phyloP scores from a whole-genome alignment of 2,888 invertebrate genomes.

The Trichacis sp. region DNA sequence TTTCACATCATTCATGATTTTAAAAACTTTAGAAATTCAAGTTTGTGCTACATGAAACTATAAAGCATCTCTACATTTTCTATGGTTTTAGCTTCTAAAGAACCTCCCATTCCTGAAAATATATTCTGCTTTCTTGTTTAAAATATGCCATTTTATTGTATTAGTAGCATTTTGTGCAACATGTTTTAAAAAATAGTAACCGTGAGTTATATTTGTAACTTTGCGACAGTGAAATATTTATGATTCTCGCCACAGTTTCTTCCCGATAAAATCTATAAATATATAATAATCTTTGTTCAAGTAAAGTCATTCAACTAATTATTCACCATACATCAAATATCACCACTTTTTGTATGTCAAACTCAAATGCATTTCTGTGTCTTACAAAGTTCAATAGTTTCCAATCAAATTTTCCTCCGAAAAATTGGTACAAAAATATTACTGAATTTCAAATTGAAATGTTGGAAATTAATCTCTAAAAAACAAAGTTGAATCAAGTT shows the following conservation, averaged over 20 bases:
- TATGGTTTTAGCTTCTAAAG: neutral
- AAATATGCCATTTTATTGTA: slow-evolving; percentile 26
- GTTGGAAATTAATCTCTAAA: too few species aligned
- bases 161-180: slow-evolving; percentile 31
- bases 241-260: slow-evolving; percentile 7
- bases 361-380: neutral
- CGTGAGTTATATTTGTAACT: slow-evolving; percentile 19
- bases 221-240: too few species aligned
- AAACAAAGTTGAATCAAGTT: too few species aligned
- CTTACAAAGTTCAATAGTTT: too few species aligned
- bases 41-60: too few species aligned
- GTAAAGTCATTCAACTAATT: too few species aligned
- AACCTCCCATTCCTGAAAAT: neutral
- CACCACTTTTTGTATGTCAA: neutral
- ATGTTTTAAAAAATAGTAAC: slow-evolving; percentile 38
- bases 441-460: too few species aligned
- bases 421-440: too few species aligned
- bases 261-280: slow-evolving; percentile 34
- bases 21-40: too few species aligned
- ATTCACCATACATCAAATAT: neutral
- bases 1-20: too few species aligned
- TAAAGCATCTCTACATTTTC: too few species aligned
- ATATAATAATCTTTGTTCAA: slow-evolving; percentile 31
- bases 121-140: slow-evolving; percentile 19
- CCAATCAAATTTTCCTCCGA: too few species aligned